phyloP scores from a whole-genome alignment of 2,113 vertebrate species.

The Hippolais icterina region DNA sequence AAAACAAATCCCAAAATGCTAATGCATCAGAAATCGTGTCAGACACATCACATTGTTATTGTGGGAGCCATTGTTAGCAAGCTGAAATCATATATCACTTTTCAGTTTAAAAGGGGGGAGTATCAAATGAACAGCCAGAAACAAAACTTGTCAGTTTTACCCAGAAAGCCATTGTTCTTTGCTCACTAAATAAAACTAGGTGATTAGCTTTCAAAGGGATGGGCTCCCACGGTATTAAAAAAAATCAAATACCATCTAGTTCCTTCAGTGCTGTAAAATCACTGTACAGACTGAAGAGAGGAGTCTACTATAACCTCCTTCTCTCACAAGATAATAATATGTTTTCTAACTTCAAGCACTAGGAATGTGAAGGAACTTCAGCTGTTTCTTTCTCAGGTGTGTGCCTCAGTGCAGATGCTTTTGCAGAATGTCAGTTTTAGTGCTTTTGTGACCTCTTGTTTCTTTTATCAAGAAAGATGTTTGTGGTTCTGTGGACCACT shows the following conservation, averaged over 20 bases:
- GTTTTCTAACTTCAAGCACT: neutral
- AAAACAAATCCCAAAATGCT: conserved; percentile 28
- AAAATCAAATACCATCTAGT: neutral
- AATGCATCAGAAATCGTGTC: neutral
- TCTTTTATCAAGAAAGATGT: conserved; percentile 17
- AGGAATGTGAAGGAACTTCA: neutral
- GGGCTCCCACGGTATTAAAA: neutral
- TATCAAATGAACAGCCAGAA: conserved; percentile 76
- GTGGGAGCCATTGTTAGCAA: conserved; percentile 52
- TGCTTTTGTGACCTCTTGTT: conserved; percentile 7
- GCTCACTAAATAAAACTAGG: conserved; percentile 36
- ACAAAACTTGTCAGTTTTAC: conserved; percentile 71
- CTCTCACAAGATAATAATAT: neutral
- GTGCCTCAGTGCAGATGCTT: neutral
- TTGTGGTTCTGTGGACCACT: neutral
- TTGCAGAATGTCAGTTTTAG: neutral
- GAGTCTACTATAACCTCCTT: neutral
- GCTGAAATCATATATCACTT: conserved; percentile 68
- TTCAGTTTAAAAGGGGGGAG: conserved; percentile 67
- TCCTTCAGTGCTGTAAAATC: neutral
- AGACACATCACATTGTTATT: conserved; percentile 52
- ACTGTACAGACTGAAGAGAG: neutral
- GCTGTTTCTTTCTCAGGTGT: neutral
- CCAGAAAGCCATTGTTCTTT: conserved; percentile 63
- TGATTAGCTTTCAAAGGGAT: conserved; percentile 65